Percentiles rank a stretch among this genome's conserved stretches.
Conservation (phyloP, 2,113 vertebrate genomes). For the Jacana jacana region DNA sequence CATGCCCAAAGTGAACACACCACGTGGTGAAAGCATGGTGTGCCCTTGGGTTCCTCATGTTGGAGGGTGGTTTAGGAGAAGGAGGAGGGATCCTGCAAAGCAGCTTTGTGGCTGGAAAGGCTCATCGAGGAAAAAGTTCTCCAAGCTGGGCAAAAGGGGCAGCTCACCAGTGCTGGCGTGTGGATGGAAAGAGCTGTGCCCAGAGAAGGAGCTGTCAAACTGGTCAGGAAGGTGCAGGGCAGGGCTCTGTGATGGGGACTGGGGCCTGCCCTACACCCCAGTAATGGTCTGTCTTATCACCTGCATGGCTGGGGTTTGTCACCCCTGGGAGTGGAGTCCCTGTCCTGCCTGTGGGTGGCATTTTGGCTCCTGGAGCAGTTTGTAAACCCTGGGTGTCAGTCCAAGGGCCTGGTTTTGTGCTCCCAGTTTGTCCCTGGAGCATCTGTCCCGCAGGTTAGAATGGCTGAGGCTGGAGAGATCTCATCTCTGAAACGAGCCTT, state of each 20-base stretch:
- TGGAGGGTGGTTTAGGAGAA: not conserved
- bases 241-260: no score
- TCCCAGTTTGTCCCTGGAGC: not conserved
- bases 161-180: not conserved
- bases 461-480: not conserved
- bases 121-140: not conserved
- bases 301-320: not conserved
- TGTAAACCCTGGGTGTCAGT: not conserved
- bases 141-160: not conserved
- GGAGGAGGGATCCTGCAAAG: not conserved
- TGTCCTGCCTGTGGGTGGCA: not conserved
- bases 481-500: not conserved
- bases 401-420: not conserved
- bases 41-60: not conserved
- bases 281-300: not conserved
- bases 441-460: not conserved
- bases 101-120: not conserved
- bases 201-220: not conserved
- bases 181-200: not conserved
- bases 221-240: not conserved
- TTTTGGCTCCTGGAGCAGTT: not conserved
- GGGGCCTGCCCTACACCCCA: fast-evolving
- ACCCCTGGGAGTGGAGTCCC: not conserved
- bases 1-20: not conserved
- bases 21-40: not conserved